Conservation (phyloP, 2,797 vertebrate genomes). For the Hydrocynus forskahlii region DNA sequence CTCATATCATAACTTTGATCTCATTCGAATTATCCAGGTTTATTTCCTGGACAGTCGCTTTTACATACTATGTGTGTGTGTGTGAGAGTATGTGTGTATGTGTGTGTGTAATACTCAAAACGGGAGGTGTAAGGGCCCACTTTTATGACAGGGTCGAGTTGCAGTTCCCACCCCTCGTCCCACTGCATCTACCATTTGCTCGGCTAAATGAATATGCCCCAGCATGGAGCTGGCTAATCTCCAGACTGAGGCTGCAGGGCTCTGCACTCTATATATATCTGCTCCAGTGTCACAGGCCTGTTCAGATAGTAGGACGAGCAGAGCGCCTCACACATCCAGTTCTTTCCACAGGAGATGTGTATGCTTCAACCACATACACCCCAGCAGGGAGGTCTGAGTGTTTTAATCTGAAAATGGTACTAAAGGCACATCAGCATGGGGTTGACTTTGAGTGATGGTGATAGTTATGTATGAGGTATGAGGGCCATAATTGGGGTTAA, state of each 20-base stretch:
- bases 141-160: conserved; percentile 69
- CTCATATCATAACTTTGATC: neutral
- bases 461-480: conserved; percentile 1
- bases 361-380: neutral
- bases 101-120: conserved; percentile 35
- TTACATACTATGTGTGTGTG: neutral
- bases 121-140: conserved; percentile 27
- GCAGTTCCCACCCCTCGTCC: conserved; percentile 54
- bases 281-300: conserved; percentile 73
- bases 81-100: neutral
- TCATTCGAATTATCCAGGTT: neutral
- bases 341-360: neutral
- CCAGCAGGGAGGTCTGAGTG: neutral
- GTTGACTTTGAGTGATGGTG: neutral
- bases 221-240: conserved; percentile 74
- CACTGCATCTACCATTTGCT: conserved; percentile 44
- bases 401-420: conserved; percentile 1
- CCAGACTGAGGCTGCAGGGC: conserved; percentile 54
- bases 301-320: conserved; percentile 67
- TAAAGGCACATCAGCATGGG: neutral
- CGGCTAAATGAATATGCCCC: conserved; percentile 71
- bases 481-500: conserved; percentile 20
- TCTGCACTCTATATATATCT: conserved; percentile 74
- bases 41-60: neutral
- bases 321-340: conserved; percentile 49